Conservation (phyloP, 2,888 invertebrate species). For the Notodromas monacha region DNA sequence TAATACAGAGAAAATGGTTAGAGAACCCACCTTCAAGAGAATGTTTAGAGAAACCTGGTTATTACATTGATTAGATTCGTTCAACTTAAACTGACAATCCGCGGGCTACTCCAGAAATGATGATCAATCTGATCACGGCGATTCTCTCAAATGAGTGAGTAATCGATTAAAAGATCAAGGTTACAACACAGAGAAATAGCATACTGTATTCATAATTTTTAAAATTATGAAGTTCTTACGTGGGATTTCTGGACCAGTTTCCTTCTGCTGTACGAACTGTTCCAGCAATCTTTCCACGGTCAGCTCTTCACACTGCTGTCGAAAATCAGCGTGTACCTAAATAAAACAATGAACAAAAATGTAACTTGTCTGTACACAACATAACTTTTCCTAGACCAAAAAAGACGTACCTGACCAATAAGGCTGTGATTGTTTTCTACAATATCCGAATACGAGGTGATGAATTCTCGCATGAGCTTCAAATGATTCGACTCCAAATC, state of each 20-base stretch:
- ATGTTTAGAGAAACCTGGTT: no score
- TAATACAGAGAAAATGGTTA: no score
- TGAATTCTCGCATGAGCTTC: conserved; percentile 76
- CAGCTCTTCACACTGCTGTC: conserved; percentile 58
- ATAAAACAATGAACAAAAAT: conserved; percentile 8
- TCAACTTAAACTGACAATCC: no score
- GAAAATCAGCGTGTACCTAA: conserved; percentile 65
- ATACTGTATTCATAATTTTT: no score
- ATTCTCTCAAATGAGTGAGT: no score
- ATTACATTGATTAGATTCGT: no score
- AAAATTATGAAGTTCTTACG: no score
- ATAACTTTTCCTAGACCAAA: conserved; percentile 7
- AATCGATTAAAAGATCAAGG: no score
- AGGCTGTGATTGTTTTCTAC: conserved; percentile 61
- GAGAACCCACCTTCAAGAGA: no score
- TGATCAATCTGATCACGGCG: no score
- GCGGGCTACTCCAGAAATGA: no score
- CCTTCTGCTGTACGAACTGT: conserved; percentile 64
- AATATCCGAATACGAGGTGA: conserved; percentile 53
- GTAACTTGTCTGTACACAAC: conserved; percentile 1
- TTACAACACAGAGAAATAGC: no score
- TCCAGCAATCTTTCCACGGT: conserved; percentile 69
- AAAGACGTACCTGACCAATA: conserved; percentile 32
- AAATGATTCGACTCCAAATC: conserved; percentile 71
- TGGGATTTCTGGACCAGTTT: conserved; percentile 71